phyloP scores from a whole-genome alignment of 2,888 invertebrate genomes.

The Xylocampa areola region DNA sequence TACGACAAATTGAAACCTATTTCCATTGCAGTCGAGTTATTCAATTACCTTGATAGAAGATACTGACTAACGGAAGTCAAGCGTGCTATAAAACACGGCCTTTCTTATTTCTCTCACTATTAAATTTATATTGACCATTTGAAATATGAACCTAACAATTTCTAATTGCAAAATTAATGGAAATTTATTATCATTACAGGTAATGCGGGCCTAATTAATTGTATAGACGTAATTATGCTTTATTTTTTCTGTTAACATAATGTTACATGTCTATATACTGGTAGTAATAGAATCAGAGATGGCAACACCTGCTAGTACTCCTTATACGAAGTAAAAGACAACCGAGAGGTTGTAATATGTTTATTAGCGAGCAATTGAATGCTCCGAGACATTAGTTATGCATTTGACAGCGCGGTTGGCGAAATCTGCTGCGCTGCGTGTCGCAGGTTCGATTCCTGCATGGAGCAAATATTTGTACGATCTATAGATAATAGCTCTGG shows the following conservation, averaged over 20 bases:
- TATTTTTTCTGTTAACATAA: conserved; percentile 29
- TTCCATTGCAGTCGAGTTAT: too few relatives aligned
- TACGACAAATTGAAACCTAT: too few relatives aligned
- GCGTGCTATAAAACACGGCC: too few relatives aligned
- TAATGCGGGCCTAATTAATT: conserved; percentile 21
- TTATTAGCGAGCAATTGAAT: conserved; percentile 16
- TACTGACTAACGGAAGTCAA: too few relatives aligned
- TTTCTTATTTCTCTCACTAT: not conserved
- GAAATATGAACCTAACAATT: conserved; percentile 2
- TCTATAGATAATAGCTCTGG: too few relatives aligned
- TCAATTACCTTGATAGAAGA: too few relatives aligned
- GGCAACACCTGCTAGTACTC: conserved; percentile 13
- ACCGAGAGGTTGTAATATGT: conserved; percentile 11
- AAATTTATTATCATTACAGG: conserved; percentile 1
- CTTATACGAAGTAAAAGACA: conserved; percentile 22
- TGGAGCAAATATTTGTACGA: too few relatives aligned
- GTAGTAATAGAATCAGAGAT: conserved; percentile 23
- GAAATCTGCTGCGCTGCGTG: too few relatives aligned
- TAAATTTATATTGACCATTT: not conserved
- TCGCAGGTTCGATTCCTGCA: too few relatives aligned
- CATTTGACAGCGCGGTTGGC: conserved; percentile 23
- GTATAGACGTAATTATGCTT: conserved; percentile 10
- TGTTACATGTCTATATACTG: conserved; percentile 12
- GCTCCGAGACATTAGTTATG: conserved; percentile 5
- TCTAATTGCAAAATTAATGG: conserved; percentile 15